Evolutionary conservation across 2,113 vertebrate species (phyloP), one percentile per base, ranked within the genome.

Genomic region (Dasyprocta punctata): DNA sequence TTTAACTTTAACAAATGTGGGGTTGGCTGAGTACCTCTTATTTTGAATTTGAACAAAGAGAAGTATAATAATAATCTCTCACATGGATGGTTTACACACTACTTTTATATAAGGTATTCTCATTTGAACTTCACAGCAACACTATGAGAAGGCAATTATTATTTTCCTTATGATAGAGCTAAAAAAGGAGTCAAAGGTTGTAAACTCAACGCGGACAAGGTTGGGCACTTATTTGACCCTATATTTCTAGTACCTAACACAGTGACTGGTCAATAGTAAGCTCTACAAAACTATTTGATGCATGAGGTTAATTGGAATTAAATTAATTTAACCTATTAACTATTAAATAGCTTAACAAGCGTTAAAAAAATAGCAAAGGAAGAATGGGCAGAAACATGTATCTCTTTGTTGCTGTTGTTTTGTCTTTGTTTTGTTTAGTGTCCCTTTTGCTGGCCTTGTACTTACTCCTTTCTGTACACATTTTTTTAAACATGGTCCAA

Each of bases 1-100:
- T 96, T 97, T 92, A 95, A 92, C 95, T 96, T 96, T 97, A 96
- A 97, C 83, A 95, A 93, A 97, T 88, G 83, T 90, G 12, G 47
- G 16, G 38, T 54, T 95, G 87, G 80, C 69, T 82, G 58, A 97
- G 65, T 47, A 80, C 54, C n/a, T 95, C 54, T 93, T 96, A 95
- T 61, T 95, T 95, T 94, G 84, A 95, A 71, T 89, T 80, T 86
- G 73, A 83, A 92, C 84, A 93, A 95, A 95, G 86, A 94, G 83
- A 95, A 77, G 20, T 91, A 63, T 89, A 95, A 96, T 92, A 86
- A 87, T 93, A 49, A 92, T 91, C 80, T 89, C 69, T 97, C 67
- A 92, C 75, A 24, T 60, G 22, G n/a, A 80, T 8, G 56, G 41
- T 75, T 95, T 97, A 75, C 83, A 96, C 63, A 97, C 38, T 77